These are phyloP conservation scores for Diabrotica virgifera DNA, from an alignment of 1,140 invertebrate species.

Conservation along the genomic window DNA sequence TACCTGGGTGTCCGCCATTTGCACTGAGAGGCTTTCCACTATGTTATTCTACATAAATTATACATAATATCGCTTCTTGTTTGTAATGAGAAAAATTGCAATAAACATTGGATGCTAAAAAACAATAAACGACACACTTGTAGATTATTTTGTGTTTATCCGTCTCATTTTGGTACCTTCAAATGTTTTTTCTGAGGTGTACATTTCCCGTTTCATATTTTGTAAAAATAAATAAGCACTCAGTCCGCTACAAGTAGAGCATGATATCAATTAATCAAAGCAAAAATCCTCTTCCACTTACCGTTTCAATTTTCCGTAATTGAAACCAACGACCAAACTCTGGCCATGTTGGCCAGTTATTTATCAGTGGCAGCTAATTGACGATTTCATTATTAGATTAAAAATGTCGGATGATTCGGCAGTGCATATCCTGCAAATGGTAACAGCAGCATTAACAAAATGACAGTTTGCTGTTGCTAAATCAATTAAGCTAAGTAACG, in stretches of 20 bases:
- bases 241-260: not conserved
- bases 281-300: constrained; percentile 24
- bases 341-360: constrained; percentile 28
- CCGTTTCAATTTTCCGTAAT: constrained; percentile 36
- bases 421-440: constrained; percentile 37
- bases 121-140: no score
- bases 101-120: no score
- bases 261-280: not conserved
- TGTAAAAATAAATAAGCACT: no score
- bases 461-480: constrained; percentile 33
- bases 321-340: constrained; percentile 27
- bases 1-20: no score
- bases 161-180: no score
- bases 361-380: constrained; percentile 36
- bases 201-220: no score
- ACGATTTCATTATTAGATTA: constrained; percentile 40
- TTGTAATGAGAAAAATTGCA: no score
- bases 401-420: constrained; percentile 33
- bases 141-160: no score
- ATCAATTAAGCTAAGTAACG: constrained; percentile 38
- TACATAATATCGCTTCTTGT: no score
- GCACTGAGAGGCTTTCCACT: no score
- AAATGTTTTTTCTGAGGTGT: no score
- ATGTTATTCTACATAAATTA: no score
- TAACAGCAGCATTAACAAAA: constrained; percentile 33